A percentile compares a stretch with the other conserved stretches of the same genome.
phyloP scores from a whole-genome alignment of 2,888 invertebrate species.

The Caenorhabditis wallacei region DNA sequence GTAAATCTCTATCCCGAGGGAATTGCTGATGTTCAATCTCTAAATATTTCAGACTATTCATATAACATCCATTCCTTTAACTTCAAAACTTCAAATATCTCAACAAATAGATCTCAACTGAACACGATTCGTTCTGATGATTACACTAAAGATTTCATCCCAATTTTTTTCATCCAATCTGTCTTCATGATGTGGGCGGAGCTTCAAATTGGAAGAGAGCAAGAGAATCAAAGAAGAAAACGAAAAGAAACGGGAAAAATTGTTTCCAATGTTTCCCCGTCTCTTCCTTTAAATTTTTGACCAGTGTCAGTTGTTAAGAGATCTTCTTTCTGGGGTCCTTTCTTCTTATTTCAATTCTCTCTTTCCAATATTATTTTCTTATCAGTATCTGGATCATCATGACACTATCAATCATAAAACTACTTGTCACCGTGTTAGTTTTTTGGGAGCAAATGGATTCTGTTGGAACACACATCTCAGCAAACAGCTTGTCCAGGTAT shows the following conservation, averaged over 20 bases:
- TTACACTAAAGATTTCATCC: neutral
- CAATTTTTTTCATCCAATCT: neutral
- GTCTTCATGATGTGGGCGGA: slow-evolving; percentile 25
- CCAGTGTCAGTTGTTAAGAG: slow-evolving; percentile 53
- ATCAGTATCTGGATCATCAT: slow-evolving; percentile 27
- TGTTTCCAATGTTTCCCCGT: slow-evolving; percentile 43
- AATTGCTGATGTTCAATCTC: neutral
- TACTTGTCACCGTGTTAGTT: slow-evolving; percentile 6
- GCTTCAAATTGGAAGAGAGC: slow-evolving; percentile 11
- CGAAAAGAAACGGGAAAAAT: slow-evolving; percentile 12
- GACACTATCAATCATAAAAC: slow-evolving; percentile 16
- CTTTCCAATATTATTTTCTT: slow-evolving; percentile 14
- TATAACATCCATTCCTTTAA: no score
- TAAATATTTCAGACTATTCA: no score
- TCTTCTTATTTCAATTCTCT: slow-evolving; percentile 22
- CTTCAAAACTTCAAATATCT: no score
- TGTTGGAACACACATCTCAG: slow-evolving; percentile 11
- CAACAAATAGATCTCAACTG: no score
- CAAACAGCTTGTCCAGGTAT: slow-evolving; percentile 36
- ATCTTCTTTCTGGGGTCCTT: slow-evolving; percentile 2
- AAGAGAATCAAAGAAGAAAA: slow-evolving; percentile 29
- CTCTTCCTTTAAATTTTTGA: slow-evolving; percentile 33
- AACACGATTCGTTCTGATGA: no score
- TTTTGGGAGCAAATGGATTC: neutral
- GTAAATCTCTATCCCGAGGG: no score